phyloP scores from a whole-genome alignment of 1,140 invertebrate species.

The Bombyx mandarina region DNA sequence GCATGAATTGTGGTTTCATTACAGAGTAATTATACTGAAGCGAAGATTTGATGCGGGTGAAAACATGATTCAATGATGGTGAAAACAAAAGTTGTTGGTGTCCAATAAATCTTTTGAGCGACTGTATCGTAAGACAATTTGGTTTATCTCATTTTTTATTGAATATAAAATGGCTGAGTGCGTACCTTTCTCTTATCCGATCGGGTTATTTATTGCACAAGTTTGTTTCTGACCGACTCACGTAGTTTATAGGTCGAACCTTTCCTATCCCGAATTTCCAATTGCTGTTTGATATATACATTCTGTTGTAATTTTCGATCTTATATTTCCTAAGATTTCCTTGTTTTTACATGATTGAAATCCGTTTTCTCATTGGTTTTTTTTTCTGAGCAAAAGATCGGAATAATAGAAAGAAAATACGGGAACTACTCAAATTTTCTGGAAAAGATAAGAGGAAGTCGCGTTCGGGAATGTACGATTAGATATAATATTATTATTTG shows the following conservation, averaged over 20 bases:
- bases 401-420: too few species aligned
- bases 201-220: slow-evolving; percentile 64
- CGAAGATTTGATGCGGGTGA: too few species aligned
- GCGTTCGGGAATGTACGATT: too few species aligned
- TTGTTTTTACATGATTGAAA: slow-evolving; percentile 5
- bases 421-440: too few species aligned
- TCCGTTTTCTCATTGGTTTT: too few species aligned
- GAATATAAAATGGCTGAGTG: slow-evolving; percentile 57
- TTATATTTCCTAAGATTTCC: slow-evolving; percentile 36
- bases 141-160: slow-evolving; percentile 56
- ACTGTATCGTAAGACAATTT: slow-evolving; percentile 49
- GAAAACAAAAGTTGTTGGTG: slow-evolving; percentile 9
- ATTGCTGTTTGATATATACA: slow-evolving; percentile 62
- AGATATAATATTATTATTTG: too few species aligned
- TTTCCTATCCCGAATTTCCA: slow-evolving; percentile 60
- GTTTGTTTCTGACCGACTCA: slow-evolving; percentile 67
- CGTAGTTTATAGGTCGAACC: slow-evolving; percentile 66
- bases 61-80: too few species aligned
- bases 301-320: slow-evolving; percentile 47
- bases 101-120: slow-evolving; percentile 28
- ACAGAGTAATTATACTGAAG: too few species aligned
- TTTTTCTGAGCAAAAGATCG: too few species aligned
- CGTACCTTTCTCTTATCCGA: slow-evolving; percentile 59
- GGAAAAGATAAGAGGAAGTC: too few species aligned
- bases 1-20: too few species aligned